These are phyloP conservation scores for Steinernema carpocapsae DNA, from an alignment of 2,888 invertebrate species.

Conservation along the genomic window DNA sequence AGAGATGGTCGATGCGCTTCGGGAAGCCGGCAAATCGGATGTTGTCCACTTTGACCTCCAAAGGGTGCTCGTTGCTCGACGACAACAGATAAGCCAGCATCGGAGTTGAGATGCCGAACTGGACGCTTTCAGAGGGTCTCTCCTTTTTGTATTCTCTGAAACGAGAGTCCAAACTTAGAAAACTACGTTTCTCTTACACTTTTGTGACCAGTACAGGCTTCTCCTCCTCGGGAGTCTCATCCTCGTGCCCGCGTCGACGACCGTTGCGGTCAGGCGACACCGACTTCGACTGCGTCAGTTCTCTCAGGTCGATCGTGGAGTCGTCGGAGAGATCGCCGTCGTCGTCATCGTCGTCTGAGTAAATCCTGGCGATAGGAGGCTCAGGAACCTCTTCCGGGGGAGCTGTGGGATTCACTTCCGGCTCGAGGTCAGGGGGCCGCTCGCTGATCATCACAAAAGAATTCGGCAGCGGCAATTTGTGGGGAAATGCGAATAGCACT, in stretches of 20 bases:
- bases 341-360: constrained; percentile 3
- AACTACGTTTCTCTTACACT: background rate
- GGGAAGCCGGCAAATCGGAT: constrained; percentile 61
- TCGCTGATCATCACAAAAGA: background rate
- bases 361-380: background rate
- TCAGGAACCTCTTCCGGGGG: constrained; percentile 17
- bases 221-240: constrained; percentile 21
- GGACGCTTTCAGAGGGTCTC: constrained; percentile 52
- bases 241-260: background rate
- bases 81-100: constrained; percentile 16
- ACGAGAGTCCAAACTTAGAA: background rate
- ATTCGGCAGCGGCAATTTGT: constrained; percentile 35
- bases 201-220: background rate
- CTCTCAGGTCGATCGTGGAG: background rate
- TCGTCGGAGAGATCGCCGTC: background rate
- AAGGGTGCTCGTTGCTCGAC: background rate
- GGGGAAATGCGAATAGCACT: constrained; percentile 57
- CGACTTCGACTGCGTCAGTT: background rate
- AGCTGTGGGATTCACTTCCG: constrained; percentile 13
- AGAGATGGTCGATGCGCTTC: constrained; percentile 44
- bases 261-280: background rate
- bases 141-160: constrained; percentile 53
- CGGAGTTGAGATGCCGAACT: background rate
- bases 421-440: background rate
- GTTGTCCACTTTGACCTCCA: constrained; percentile 58